These are phyloP conservation scores for Entomobrya multifasciata DNA, from an alignment of 2,888 invertebrate species.

Conservation along the genomic window DNA sequence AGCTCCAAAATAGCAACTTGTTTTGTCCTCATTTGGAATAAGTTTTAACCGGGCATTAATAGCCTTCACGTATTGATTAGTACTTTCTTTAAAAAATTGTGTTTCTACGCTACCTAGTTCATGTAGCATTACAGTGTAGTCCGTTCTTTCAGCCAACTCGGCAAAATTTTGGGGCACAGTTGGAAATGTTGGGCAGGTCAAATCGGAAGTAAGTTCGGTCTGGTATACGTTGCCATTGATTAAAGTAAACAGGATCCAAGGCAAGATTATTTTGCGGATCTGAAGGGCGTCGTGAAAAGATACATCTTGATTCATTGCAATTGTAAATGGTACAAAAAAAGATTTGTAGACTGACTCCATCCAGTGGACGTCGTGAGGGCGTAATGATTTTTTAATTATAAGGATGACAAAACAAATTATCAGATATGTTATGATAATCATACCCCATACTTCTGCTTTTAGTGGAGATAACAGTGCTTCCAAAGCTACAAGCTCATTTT, in stretches of 20 bases:
- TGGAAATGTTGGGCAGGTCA: neutral
- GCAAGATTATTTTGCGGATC: neutral
- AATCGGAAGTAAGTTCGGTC: neutral
- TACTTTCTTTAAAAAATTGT: neutral
- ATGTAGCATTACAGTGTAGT: neutral
- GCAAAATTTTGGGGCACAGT: neutral
- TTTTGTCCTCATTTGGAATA: neutral
- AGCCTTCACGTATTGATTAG: neutral
- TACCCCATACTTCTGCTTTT: no score
- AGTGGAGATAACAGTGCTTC: no score
- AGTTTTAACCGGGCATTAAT: neutral
- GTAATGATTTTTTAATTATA: no score
- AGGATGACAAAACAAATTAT: no score
- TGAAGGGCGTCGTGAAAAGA: neutral
- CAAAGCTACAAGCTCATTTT: no score
- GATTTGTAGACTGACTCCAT: neutral
- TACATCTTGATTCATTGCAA: neutral
- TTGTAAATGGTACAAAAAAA: neutral
- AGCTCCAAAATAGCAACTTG: neutral
- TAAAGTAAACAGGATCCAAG: neutral
- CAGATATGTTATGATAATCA: no score
- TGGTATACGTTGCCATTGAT: neutral
- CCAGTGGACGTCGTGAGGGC: neutral
- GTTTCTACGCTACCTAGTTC: neutral
- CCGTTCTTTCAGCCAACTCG: neutral